Conservation (phyloP, 2,888 invertebrate genomes). For the Mythimna pallens region DNA sequence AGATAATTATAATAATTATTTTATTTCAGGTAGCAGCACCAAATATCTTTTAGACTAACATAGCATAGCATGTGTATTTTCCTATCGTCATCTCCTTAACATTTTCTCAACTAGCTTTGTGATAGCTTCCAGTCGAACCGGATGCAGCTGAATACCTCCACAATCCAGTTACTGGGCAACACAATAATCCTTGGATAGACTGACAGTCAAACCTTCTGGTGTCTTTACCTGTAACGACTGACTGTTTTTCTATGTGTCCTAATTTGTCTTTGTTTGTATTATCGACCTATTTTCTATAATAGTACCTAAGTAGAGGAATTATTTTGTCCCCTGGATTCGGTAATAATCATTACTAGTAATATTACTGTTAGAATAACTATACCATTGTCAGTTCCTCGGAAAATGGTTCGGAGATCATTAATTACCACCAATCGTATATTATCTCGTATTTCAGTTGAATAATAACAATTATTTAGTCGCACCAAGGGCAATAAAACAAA, state of each 20-base stretch:
- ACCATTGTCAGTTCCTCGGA: background rate
- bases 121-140: no score
- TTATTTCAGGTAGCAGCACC: no score
- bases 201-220: no score
- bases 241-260: no score
- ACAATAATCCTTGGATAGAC: no score
- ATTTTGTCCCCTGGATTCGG: background rate
- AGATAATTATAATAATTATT: no score
- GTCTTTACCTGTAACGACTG: no score
- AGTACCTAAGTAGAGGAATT: background rate
- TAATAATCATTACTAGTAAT: background rate
- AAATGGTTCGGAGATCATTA: slow-evolving; percentile 10
- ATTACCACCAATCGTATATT: slow-evolving; percentile 10
- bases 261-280: background rate
- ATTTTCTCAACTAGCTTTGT: no score
- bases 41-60: no score
- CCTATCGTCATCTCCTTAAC: background rate
- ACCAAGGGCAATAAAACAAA: slow-evolving; percentile 25
- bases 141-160: no score
- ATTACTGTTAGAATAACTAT: background rate
- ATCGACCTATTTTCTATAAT: background rate
- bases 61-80: background rate
- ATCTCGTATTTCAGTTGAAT: slow-evolving; percentile 7
- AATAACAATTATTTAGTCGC: background rate
- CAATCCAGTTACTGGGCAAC: no score